Conservation (phyloP, 2,888 invertebrate genomes). For the Pyralis farinalis region DNA sequence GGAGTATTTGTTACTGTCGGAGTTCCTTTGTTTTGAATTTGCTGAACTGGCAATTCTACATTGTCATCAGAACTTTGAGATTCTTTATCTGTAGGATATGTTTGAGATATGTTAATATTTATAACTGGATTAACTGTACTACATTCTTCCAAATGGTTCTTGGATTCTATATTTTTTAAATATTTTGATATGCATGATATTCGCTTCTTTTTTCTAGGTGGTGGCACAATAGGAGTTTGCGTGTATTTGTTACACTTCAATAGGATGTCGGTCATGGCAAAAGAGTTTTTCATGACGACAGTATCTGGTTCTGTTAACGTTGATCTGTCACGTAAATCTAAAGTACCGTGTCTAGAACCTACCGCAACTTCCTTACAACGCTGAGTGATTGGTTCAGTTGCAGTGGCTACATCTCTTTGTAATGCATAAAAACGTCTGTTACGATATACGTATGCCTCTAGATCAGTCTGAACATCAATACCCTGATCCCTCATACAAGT, state of each 20-base stretch:
- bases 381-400: conserved; percentile 66
- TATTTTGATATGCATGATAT: conserved; percentile 32
- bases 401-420: conserved; percentile 56
- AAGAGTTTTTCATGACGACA: conserved; percentile 49
- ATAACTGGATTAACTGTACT: conserved; percentile 65
- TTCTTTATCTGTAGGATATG: conserved; percentile 66
- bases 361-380: conserved; percentile 70
- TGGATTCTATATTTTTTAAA: conserved; percentile 29
- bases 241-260: conserved; percentile 44
- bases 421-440: conserved; percentile 41
- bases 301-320: conserved; percentile 52
- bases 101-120: conserved; percentile 82
- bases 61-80: conserved; percentile 75
- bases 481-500: conserved; percentile 80
- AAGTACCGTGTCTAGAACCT: conserved; percentile 54
- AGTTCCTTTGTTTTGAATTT: conserved; percentile 17
- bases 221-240: conserved; percentile 55
- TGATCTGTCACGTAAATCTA: conserved; percentile 47
- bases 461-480: conserved; percentile 77
- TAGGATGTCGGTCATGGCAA: conserved; percentile 58
- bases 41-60: conserved; percentile 30
- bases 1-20: conserved; percentile 59
- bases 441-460: conserved; percentile 58
- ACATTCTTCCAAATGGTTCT: conserved; percentile 39
- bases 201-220: conserved; percentile 55